Base-by-base conservation (phyloP, 2,113 vertebrate species). In the Sinosuthora webbiana region DNA sequence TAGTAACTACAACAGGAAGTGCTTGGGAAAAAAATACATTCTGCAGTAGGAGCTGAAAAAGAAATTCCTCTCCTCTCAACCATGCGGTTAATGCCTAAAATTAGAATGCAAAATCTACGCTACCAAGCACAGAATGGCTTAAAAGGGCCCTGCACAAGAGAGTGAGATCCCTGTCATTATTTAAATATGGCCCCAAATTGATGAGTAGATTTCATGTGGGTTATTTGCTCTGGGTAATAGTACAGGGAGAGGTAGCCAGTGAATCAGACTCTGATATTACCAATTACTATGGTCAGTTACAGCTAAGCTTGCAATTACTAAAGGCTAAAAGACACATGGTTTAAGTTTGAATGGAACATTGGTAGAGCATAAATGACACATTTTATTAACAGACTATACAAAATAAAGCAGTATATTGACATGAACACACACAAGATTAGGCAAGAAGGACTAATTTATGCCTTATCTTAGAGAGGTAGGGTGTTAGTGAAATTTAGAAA, bases 201-300 rank as follows among this genome's bases (percentile, higher is more conserved):
- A 65, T 64, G 33, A 65, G 37, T 35, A 65, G n/a, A n/a, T 95
- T 93, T 84, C 31, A 68, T 53, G 15, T 62, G 16, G 7, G 1
- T 33, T 45, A 86, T 90, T 91, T 77, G 9, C 22, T 87, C 59
- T 64, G 42, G 9, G 20, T 78, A 68, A 83, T 84, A 75, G 57
- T 57, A 75, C 11, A 52, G 30, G 52, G 25, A 87, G 44, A 91
- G 52, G 62, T 44, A 84, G 42, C 60, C 56, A 87, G 39, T 45
- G 57, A 87, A 53, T 57, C 24, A 41, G 57, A 73, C 44, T 90
- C 33, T 71, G 6, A 7, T 75, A 73, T 87, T 94, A 87, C 28
- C 77, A 78, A 59, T 84, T 91, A 75, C 47, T 62, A 5, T 57
- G 70, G 62, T 83, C 87, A 91, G 78, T 95, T 63, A 45, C 28